Evolutionary conservation across 2,888 invertebrate genomes (phyloP).

Genomic region (Pterostichus niger): DNA sequence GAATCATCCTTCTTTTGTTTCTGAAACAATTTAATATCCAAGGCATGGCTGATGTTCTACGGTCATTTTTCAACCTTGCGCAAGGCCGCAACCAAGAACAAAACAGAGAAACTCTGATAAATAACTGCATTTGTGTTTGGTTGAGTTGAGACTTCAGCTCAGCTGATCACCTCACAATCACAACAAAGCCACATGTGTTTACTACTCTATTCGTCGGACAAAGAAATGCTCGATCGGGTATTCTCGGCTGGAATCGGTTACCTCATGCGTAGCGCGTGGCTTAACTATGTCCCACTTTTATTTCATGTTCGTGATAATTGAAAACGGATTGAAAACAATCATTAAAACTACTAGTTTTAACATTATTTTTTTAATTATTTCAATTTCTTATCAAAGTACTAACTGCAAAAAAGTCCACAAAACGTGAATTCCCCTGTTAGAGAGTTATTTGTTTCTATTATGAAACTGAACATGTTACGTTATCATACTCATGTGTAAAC

Average conservation of each 20-base stretch:
- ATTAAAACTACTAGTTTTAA: background rate
- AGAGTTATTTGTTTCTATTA: background rate
- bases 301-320: conserved; percentile 9
- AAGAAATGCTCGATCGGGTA: conserved; percentile 35
- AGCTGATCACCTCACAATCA: conserved; percentile 36
- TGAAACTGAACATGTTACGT: background rate
- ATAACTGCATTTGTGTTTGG: conserved; percentile 31
- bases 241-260: conserved; percentile 14
- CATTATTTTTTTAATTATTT: too few relatives aligned
- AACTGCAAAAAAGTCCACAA: too few relatives aligned
- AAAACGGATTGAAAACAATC: conserved; percentile 12
- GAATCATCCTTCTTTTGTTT: conserved; percentile 18
- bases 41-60: background rate
- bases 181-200: conserved; percentile 52
- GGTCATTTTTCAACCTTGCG: conserved; percentile 43
- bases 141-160: conserved; percentile 3
- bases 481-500: background rate
- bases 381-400: too few relatives aligned
- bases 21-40: conserved; percentile 21
- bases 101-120: conserved; percentile 3
- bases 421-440: too few relatives aligned
- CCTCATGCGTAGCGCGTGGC: conserved; percentile 31
- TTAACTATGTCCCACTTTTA: conserved; percentile 45
- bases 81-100: conserved; percentile 20
- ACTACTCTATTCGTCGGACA: conserved; percentile 32